phyloP scores from a whole-genome alignment of 2,113 vertebrate genomes.

The Gopherus evgoodei region DNA sequence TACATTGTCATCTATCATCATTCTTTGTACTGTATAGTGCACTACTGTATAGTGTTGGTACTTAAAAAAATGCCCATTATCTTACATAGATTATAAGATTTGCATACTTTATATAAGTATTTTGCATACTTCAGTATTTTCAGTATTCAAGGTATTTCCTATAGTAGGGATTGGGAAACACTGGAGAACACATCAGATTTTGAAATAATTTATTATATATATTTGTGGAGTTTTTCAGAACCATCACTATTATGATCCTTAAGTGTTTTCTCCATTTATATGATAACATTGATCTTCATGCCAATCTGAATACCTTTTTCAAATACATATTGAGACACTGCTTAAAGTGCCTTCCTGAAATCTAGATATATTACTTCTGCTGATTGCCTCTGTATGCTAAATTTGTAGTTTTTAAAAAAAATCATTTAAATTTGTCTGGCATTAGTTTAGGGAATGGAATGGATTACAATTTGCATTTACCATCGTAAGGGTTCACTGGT shows the following conservation, averaged over 20 bases:
- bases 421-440: not conserved
- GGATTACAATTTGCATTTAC: not conserved
- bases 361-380: not conserved
- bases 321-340: accelerated
- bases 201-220: not conserved
- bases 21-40: not conserved
- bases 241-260: no score
- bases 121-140: not conserved
- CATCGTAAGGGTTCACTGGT: not conserved
- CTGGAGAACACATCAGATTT: not conserved
- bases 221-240: no score
- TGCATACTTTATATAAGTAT: not conserved
- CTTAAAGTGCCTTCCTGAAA: not conserved
- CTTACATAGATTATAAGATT: not conserved
- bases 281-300: not conserved
- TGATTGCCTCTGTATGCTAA: not conserved
- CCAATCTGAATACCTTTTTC: accelerated
- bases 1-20: not conserved
- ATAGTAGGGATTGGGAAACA: not conserved
- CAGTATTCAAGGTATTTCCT: not conserved
- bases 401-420: not conserved
- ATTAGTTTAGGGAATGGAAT: not conserved
- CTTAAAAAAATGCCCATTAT: not conserved
- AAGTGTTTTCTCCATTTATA: not conserved
- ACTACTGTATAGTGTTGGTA: not conserved